Conservation (phyloP, 2,888 invertebrate genomes). For the Leucozona laternaria region DNA sequence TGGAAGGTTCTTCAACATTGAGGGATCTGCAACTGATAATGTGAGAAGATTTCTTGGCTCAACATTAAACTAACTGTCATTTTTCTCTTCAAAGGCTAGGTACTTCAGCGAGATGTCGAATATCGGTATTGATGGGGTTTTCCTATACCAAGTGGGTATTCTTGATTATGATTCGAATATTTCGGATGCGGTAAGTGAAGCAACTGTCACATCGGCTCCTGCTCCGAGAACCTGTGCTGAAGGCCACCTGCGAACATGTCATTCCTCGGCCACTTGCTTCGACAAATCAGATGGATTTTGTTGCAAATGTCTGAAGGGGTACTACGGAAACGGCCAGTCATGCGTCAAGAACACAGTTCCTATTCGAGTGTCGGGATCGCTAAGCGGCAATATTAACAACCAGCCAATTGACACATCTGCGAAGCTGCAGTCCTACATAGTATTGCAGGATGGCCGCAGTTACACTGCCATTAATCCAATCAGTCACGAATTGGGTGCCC, state of each 20-base stretch:
- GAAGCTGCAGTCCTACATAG: slow-evolving; percentile 94
- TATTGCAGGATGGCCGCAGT: slow-evolving; percentile 92
- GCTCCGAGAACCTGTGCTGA: slow-evolving; percentile 85
- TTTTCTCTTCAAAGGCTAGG: slow-evolving; percentile 79
- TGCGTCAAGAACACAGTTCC: slow-evolving; percentile 94
- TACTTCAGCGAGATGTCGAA: slow-evolving; percentile 91
- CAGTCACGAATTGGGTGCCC: slow-evolving; percentile 89
- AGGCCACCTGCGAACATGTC: slow-evolving; percentile 90
- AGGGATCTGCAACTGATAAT: slow-evolving; percentile 96
- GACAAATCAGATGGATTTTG: slow-evolving; percentile 95
- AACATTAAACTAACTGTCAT: slow-evolving; percentile 22
- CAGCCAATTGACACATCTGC: slow-evolving; percentile 89
- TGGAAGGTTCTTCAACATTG: slow-evolving; percentile 89
- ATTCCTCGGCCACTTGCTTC: slow-evolving; percentile 91
- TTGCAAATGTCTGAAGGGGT: slow-evolving; percentile 93
- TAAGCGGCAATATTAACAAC: slow-evolving; percentile 93
- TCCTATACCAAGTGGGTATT: slow-evolving; percentile 93
- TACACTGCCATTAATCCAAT: slow-evolving; percentile 96
- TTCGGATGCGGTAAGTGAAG: slow-evolving; percentile 87
- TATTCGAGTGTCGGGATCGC: slow-evolving; percentile 93
- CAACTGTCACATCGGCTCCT: slow-evolving; percentile 82
- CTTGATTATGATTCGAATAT: slow-evolving; percentile 86
- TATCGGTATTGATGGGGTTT: slow-evolving; percentile 92
- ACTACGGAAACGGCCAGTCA: slow-evolving; percentile 95
- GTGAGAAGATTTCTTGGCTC: slow-evolving; percentile 82